phyloP scores from a whole-genome alignment of 2,888 invertebrate species.

The Xestia c-nigrum region DNA sequence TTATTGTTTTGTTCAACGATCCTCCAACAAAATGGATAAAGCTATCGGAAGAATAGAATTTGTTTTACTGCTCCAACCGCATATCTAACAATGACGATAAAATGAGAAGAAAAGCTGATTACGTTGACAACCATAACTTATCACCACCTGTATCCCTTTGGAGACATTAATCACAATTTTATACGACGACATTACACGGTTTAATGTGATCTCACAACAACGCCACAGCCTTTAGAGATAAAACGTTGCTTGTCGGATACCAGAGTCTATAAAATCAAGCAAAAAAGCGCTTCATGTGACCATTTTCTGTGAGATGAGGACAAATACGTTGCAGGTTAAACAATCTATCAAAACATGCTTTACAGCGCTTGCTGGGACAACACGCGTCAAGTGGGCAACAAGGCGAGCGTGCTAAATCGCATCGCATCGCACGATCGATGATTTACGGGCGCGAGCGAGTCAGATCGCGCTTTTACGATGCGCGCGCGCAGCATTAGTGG shows the following conservation, averaged over 20 bases:
- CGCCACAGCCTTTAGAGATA: conserved; percentile 9
- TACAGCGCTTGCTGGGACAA: conserved; percentile 56
- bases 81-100: conserved; percentile 44
- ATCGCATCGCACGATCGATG: conserved; percentile 85
- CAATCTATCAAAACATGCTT: conserved; percentile 36
- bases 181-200: conserved; percentile 55
- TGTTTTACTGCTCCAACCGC: conserved; percentile 53
- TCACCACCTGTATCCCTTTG: conserved; percentile 46
- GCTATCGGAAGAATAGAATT: conserved; percentile 37
- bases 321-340: background rate
- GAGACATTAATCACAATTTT: conserved; percentile 58
- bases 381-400: conserved; percentile 54
- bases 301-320: background rate
- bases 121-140: conserved; percentile 61
- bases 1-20: background rate
- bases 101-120: conserved; percentile 61
- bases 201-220: conserved; percentile 49
- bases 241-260: conserved; percentile 8
- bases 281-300: conserved; percentile 14
- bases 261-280: conserved; percentile 14
- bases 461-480: conserved; percentile 83
- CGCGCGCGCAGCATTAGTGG: conserved; percentile 66
- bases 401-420: conserved; percentile 79
- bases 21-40: conserved; percentile 14
- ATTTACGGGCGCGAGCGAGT: conserved; percentile 83